Base-by-base conservation (phyloP, 2,888 invertebrate genomes). In the Hemithea aestivaria region DNA sequence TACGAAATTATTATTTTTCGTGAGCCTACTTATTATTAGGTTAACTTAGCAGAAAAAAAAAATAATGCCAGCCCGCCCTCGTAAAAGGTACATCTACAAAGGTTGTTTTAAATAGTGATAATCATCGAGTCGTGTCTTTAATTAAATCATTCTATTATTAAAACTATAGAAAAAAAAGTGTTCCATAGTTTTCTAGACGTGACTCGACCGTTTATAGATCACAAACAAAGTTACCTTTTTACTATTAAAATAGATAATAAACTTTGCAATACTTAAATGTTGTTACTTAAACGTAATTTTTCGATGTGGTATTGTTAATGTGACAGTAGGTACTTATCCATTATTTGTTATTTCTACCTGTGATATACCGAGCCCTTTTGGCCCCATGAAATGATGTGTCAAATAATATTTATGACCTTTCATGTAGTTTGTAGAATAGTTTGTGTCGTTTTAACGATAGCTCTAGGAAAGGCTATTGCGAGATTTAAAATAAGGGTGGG, bases 331-430 rank as follows among this genome's bases (percentile, higher is more conserved):
- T 48, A 45, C 49, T 49, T 49, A 52, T 40, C 42, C 34, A 34
- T 37, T 44, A 43, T 40, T 41, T 37, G 35, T 31, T 45, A 41
- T 38, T 45, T 46, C 45, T 47, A 48, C 52, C 53, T 53, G 53
- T 53, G 53, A 53, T 53, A 53, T 45, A 46, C 32, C 40, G 45
- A 41, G 43, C 49, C 47, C 38, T 49, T 41, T 52, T 52, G 49
- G 52, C 49, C 45, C 45, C 44, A 50, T 50, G 41, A 35, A 43
- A 50, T 48, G 46, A 31, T 50, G 53, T 53, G 53, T 53, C 53
- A 53, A 53, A 53, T 35, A 38, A 44, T 35, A 33, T 42, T 49
- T 36, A 26, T 41, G 28, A 36, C 41, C 20, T 37, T 29, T 35
- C 40, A 21, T 11, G 25, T 36, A 42, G 36, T 33, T 25, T 29